Evolutionary conservation across 2,797 vertebrate genomes (phyloP).

Genomic region (Gymnodraco acuticeps): DNA sequence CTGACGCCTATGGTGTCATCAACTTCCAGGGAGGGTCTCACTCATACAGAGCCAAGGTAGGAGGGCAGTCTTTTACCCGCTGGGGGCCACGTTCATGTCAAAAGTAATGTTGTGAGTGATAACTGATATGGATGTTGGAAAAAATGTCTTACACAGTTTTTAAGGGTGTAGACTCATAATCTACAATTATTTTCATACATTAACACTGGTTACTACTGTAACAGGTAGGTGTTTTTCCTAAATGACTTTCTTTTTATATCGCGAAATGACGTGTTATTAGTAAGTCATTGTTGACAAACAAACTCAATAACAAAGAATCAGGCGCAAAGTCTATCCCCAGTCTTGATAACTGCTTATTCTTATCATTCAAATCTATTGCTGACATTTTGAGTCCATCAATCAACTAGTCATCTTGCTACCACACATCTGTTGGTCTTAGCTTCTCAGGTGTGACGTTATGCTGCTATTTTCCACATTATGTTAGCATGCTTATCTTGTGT

Average conservation of each 20-base stretch:
- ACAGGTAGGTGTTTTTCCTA: no score
- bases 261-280: background rate
- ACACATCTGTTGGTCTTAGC: background rate
- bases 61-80: constrained; percentile 10
- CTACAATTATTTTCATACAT: no score
- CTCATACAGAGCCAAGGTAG: constrained; percentile 98
- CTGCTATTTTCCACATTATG: background rate
- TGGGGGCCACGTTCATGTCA: background rate
- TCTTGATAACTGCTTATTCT: background rate
- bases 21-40: constrained; percentile 99
- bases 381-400: no score
- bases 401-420: background rate
- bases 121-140: no score
- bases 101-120: no score
- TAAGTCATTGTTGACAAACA: background rate
- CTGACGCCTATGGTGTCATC: constrained; percentile 96
- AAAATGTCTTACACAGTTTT: no score
- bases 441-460: background rate
- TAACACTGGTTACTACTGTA: no score
- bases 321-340: background rate
- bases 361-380: background rate
- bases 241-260: no score
- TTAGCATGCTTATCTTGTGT: constrained; percentile 3
- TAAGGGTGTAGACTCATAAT: no score
- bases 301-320: background rate